phyloP scores from a whole-genome alignment of 2,113 vertebrate genomes.

The Oryzias curvinotus region DNA sequence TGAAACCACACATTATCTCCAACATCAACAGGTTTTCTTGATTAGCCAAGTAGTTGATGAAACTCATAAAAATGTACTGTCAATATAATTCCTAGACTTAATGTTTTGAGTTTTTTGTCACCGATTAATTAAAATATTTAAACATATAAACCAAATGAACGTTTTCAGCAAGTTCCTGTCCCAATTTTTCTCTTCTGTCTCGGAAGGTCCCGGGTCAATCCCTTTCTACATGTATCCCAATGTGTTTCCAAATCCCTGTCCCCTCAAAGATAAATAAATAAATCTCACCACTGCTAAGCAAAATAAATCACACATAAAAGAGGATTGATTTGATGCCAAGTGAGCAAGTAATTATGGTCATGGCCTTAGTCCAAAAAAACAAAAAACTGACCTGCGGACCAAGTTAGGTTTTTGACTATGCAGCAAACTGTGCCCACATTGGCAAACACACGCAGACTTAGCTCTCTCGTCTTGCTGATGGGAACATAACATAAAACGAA shows the following conservation, averaged over 20 bases:
- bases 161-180: too few relatives aligned
- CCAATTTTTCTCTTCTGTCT: slow-evolving; percentile 6
- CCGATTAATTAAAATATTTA: too few relatives aligned
- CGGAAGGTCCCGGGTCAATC: slow-evolving; percentile 53
- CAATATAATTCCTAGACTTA: too few relatives aligned
- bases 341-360: slow-evolving; percentile 64
- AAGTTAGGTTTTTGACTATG: slow-evolving; percentile 64
- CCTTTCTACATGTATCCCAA: slow-evolving; percentile 53
- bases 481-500: slow-evolving; percentile 58
- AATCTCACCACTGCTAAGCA: slow-evolving; percentile 51
- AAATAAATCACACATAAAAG: slow-evolving; percentile 69
- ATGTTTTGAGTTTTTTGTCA: too few relatives aligned
- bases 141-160: too few relatives aligned
- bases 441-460: slow-evolving; percentile 67
- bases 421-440: slow-evolving; percentile 65
- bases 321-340: slow-evolving; percentile 64
- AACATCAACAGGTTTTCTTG: too few relatives aligned
- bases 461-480: slow-evolving; percentile 61
- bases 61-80: too few relatives aligned
- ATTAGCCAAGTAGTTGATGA: too few relatives aligned
- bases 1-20: too few relatives aligned
- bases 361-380: slow-evolving; percentile 36
- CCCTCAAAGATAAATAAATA: slow-evolving; percentile 42
- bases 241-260: slow-evolving; percentile 53
- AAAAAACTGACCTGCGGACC: slow-evolving; percentile 42